Evolutionary conservation across 92 coral and sea anemone species (phyloP).

Genomic region (Bergia puertoricense): DNA sequence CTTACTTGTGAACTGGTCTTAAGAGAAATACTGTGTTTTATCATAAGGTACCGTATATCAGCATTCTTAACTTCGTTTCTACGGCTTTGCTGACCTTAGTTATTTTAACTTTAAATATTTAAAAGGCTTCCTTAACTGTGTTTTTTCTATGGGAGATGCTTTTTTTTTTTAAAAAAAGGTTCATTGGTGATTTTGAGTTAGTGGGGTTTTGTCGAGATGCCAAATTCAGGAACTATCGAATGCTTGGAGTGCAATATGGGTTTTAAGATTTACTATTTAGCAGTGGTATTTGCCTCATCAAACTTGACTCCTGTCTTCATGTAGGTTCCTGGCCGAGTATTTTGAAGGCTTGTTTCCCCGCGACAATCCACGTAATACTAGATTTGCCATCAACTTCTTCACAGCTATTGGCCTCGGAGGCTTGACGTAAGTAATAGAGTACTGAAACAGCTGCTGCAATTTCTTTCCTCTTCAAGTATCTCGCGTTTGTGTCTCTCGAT

Average conservation of each 20-base stretch:
- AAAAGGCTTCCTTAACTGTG: too few species aligned
- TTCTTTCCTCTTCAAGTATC: not conserved
- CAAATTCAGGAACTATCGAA: too few species aligned
- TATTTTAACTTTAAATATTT: too few species aligned
- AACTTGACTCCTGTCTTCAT: not conserved
- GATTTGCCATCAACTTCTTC: conserved; percentile 98
- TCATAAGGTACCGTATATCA: not conserved
- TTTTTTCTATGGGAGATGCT: too few species aligned
- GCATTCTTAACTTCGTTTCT: not conserved
- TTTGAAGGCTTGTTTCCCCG: conserved; percentile 98
- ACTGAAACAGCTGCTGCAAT: not conserved
- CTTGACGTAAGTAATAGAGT: conserved; percentile 78
- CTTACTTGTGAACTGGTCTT: not conserved
- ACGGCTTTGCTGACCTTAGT: too few species aligned
- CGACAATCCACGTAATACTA: conserved; percentile 97
- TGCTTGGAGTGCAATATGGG: too few species aligned
- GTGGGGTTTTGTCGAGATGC: too few species aligned
- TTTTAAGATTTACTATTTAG: not conserved
- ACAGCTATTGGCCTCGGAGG: conserved; percentile 99
- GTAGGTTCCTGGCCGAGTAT: conserved; percentile 78
- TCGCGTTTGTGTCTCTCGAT: not conserved
- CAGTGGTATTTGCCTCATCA: conserved; percentile 3
- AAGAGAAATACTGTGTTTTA: not conserved
- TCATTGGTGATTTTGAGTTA: too few species aligned
- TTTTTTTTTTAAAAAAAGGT: too few species aligned